Evolutionary conservation across 2,888 invertebrate species (phyloP), one percentile per base, ranked within the genome.

Genomic region (Drymonia ruficornis): DNA sequence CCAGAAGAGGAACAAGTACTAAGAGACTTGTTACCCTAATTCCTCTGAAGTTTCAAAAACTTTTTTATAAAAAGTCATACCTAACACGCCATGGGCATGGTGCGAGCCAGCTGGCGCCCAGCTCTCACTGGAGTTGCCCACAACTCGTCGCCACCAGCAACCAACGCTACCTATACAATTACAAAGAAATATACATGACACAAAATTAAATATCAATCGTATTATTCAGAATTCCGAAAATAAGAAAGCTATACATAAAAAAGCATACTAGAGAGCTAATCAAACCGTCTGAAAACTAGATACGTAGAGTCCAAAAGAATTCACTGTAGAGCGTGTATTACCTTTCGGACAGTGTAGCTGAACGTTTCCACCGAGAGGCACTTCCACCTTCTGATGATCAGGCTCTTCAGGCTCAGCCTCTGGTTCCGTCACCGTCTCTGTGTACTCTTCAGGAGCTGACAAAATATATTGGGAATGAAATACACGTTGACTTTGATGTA

Each of bases 271-370:
- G 7, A 23, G 23, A 23, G 23, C 23, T 23, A 23, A n/a, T n/a
- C n/a, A n/a, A n/a, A n/a, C n/a, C n/a, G n/a, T n/a, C n/a, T n/a
- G n/a, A n/a, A n/a, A n/a, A n/a, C n/a, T n/a, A n/a, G n/a, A n/a
- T n/a, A n/a, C n/a, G n/a, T n/a, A n/a, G n/a, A n/a, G n/a, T n/a
- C n/a, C n/a, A n/a, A n/a, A n/a, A n/a, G n/a, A n/a, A n/a, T n/a
- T n/a, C n/a, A n/a, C n/a, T n/a, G n/a, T n/a, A n/a, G n/a, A n/a
- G n/a, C n/a, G n/a, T n/a, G n/a, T n/a, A n/a, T 76, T 86, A 94
- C 96, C 96, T 87, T 96, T 95, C 52, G 96, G 96, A 82, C 98
- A 98, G 74, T 97, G 96, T 44, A 98, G 91, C 64, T 97, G 97
- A 40, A 97, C 97, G 49, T 96, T 97, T 8, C 97, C 97, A 7